Evolutionary conservation across 2,888 invertebrate species (phyloP), one percentile per base, ranked within the genome.

Genomic region (Lasioglossum malachurum): DNA sequence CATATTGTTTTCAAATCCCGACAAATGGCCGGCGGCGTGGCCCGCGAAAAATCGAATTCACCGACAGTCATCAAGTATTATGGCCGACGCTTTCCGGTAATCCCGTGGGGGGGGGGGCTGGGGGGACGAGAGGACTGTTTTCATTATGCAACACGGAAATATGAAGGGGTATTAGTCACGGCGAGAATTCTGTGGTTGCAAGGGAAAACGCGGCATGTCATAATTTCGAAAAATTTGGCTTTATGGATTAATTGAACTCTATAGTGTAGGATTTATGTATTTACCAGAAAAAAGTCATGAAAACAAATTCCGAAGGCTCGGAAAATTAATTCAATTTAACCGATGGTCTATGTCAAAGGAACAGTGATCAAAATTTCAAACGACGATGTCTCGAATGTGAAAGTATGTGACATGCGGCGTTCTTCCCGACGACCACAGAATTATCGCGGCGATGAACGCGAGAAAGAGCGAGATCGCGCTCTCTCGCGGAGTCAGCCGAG

Each of bases 91-190:
- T 74, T 75, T 75, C 44, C 53, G 49, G 35, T 60, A 57, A 82
- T 82, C 12, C 10, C 67, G 19, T 1, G 67, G 14, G 67, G 67
- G 8, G 5, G 67, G 14, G 67, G 67, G 8, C 35, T 4, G 64
- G 67, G 7, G 35, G 31, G 71, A 27, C 35, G 49, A 27, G 23
- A 41, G 67, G 76, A 74, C 57, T 57, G 74, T 82, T 87, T 88
- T 78, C 69, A 87, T 64, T 80, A 75, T 78, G n/a, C 72, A 44
- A 23, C 23, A 27, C 19, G 67, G 46, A 80, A 84, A 81, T 79
- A 53, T 41, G 74, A 80, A 75, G 60, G 53, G 67, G n/a, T 73
- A 82, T 87, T 84, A 84, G 80, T 88, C 80, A 75, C 60, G 53
- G 2, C 14, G 19, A 41, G 49, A 85, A 35, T 35, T 35, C 35